Evolutionary conservation across 2,797 vertebrate species (phyloP).

Genomic region (Taenioides sp.): DNA sequence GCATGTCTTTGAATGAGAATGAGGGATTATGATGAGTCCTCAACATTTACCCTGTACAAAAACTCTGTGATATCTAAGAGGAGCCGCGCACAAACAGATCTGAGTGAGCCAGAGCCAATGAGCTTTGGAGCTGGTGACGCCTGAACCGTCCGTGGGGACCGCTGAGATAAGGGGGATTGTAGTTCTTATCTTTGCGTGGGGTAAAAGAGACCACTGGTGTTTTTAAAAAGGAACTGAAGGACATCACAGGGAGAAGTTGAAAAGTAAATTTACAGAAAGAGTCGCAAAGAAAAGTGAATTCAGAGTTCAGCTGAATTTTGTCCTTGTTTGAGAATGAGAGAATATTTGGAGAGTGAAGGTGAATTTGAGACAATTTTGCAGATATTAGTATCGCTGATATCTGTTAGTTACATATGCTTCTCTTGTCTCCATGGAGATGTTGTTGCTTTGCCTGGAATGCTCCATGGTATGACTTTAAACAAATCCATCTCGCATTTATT

Average conservation of each 20-base stretch:
- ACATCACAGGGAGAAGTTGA: constrained; percentile 14
- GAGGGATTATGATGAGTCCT: constrained; percentile 67
- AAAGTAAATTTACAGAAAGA: constrained; percentile 12
- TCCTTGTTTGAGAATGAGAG: neutral
- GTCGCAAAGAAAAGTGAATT: neutral
- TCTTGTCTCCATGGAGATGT: too few relatives aligned
- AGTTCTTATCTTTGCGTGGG: constrained; percentile 37
- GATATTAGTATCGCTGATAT: too few relatives aligned
- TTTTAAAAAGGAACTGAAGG: constrained; percentile 45
- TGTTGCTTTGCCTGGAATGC: too few relatives aligned
- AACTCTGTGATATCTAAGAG: constrained; percentile 28
- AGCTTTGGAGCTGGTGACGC: constrained; percentile 36
- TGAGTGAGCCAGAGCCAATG: constrained; percentile 26
- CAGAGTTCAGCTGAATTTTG: neutral
- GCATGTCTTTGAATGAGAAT: constrained; percentile 65
- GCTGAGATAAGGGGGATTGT: constrained; percentile 52
- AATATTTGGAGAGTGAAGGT: constrained; percentile 4
- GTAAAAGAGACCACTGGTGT: constrained; percentile 39
- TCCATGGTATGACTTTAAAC: too few relatives aligned
- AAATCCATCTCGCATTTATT: too few relatives aligned
- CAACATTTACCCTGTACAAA: constrained; percentile 49
- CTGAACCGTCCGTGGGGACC: constrained; percentile 35
- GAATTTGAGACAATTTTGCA: too few relatives aligned
- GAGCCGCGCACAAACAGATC: constrained; percentile 44
- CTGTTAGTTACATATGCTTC: too few relatives aligned